Evolutionary conservation across 2,888 invertebrate genomes (phyloP).

Genomic region (Acronicta aceris): DNA sequence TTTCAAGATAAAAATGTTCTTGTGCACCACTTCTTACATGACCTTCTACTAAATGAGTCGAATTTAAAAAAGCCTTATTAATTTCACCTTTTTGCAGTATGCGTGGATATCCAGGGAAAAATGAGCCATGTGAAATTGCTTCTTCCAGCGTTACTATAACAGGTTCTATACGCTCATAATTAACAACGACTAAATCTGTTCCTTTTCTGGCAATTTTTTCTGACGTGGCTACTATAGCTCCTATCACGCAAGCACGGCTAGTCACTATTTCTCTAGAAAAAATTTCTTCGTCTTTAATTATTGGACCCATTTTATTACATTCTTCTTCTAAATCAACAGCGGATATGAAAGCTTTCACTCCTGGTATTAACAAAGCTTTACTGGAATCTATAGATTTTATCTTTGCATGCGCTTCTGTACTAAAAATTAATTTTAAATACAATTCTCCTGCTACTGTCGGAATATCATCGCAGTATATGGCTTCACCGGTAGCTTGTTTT

Average conservation of each 20-base stretch:
- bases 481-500: slow-evolving; percentile 97
- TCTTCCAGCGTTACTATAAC: slow-evolving; percentile 96
- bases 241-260: slow-evolving; percentile 94
- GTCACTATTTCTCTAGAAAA: slow-evolving; percentile 93
- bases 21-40: slow-evolving; percentile 93
- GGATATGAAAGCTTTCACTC: slow-evolving; percentile 94
- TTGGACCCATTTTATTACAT: slow-evolving; percentile 91
- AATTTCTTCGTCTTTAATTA: slow-evolving; percentile 94
- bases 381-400: slow-evolving; percentile 93
- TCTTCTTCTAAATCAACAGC: slow-evolving; percentile 92
- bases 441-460: slow-evolving; percentile 93
- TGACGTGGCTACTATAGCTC: slow-evolving; percentile 93
- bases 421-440: slow-evolving; percentile 93
- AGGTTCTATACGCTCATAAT: slow-evolving; percentile 94
- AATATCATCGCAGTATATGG: slow-evolving; percentile 96
- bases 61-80: slow-evolving; percentile 90
- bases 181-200: slow-evolving; percentile 92
- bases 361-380: slow-evolving; percentile 92
- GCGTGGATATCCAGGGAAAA: slow-evolving; percentile 88
- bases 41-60: slow-evolving; percentile 92
- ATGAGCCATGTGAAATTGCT: slow-evolving; percentile 93
- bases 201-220: slow-evolving; percentile 94
- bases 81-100: slow-evolving; percentile 91
- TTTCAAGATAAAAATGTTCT: slow-evolving; percentile 97
- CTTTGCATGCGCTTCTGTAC: slow-evolving; percentile 94